Evolutionary conservation across 2,888 invertebrate species (phyloP), one percentile per base, ranked within the genome.

Genomic region (Caenorhabditis wallacei): DNA sequence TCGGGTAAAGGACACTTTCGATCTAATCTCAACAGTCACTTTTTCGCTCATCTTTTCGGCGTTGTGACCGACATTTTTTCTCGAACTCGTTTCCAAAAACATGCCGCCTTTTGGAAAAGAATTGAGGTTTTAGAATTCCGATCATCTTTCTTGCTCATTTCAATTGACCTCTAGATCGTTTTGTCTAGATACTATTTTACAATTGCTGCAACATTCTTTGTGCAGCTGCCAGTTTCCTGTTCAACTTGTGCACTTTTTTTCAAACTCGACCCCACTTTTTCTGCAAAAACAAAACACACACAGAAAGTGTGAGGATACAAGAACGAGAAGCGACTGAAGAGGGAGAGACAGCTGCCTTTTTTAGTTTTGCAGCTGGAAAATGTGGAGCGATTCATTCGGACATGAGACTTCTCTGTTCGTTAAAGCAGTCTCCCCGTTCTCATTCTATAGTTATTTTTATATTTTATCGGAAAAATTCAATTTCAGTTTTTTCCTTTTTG

Each of bases 1-100:
- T 75, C 66, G 57, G 66, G 66, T 48, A 57, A 75, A 75, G 75
- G 75, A 66, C 75, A 68, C 48, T 74, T 63, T 56, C 24, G 64
- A 63, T 74, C 46, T 75, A 75, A 75, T 75, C 75, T 75, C 40
- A 22, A 54, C 66, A 75, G 75, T 57, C 43, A 46, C 64, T 75
- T 75, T 48, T 75, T 75, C 56, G 57, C 57, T 64, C 40, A 40
- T 63, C 53, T 66, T 57, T 40, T 75, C 59, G 66, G 57, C 75
- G 75, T 64, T 35, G 22, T 66, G 75, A 75, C 75, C 75, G 66
- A 66, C 46, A 75, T 61, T 66, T 26, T n/a, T 53, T n/a, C 43
- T 7, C 8, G 54, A 56, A 56, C 64, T 66, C 66, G 18, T 35
- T 10, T 5, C 30, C 18, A 66, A 48, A 24, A 13, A 22, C n/a